These are phyloP conservation scores for Ellobium chinense DNA, from an alignment of 2,888 invertebrate species.

Conservation along the genomic window DNA sequence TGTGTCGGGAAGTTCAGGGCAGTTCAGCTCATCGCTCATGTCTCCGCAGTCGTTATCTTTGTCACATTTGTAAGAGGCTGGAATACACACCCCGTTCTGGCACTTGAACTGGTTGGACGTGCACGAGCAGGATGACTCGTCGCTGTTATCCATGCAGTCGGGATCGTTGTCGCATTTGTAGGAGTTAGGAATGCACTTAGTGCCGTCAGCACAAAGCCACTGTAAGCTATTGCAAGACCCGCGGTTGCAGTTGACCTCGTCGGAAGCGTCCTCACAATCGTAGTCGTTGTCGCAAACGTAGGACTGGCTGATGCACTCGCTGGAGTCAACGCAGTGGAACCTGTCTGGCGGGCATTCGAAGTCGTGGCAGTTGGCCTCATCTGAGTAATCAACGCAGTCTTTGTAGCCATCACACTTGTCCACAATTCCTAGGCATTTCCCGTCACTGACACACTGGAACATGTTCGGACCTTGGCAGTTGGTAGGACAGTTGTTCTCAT, in stretches of 20 bases:
- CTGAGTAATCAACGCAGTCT: conserved; percentile 20
- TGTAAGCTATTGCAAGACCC: neutral
- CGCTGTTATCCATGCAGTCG: conserved; percentile 21
- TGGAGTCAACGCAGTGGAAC: neutral
- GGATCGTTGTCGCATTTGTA: neutral
- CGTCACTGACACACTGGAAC: neutral
- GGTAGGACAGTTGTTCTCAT: conserved; percentile 14
- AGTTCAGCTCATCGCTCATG: conserved; percentile 10
- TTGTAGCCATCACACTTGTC: conserved; percentile 19
- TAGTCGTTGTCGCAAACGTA: neutral
- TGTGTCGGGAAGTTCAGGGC: neutral
- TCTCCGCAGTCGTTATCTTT: conserved; percentile 26
- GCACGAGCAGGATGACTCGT: neutral
- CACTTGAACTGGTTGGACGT: conserved; percentile 3
- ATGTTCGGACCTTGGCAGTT: conserved; percentile 9
- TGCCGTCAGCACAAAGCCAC: conserved; percentile 1
- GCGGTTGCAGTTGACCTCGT: conserved; percentile 6
- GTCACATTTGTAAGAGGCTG: neutral
- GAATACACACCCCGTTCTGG: conserved; percentile 3
- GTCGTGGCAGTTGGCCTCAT: conserved; percentile 4
- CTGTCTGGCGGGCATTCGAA: neutral
- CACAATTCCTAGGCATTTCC: conserved; percentile 18
- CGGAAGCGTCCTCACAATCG: conserved; percentile 22
- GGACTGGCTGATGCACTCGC: neutral
- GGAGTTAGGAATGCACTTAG: neutral